Conservation (phyloP, 2,888 invertebrate species). For the Mesodorylaimus sp. region DNA sequence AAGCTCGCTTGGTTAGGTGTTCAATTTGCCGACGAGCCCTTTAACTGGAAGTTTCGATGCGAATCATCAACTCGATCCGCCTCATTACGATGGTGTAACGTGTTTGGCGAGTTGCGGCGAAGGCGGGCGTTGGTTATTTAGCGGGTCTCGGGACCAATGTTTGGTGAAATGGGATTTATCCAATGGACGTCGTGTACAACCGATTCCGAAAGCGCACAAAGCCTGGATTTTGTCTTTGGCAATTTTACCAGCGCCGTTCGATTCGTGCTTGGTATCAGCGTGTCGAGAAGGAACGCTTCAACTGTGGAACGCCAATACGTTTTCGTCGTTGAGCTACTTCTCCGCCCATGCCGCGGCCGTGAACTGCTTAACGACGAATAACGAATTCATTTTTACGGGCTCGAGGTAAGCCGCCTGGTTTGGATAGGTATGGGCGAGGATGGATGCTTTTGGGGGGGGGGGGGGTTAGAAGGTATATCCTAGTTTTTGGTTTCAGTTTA, state of each 20-base stretch:
- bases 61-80: slow-evolving; percentile 52
- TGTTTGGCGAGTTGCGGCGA: slow-evolving; percentile 47
- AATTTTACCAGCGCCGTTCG: slow-evolving; percentile 37
- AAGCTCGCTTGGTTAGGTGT: slow-evolving; percentile 28
- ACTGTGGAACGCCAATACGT: slow-evolving; percentile 52
- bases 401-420: too few species aligned
- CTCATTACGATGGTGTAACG: slow-evolving; percentile 73
- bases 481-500: too few species aligned
- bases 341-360: slow-evolving; percentile 48
- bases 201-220: slow-evolving; percentile 50
- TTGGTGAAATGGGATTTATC: slow-evolving; percentile 62
- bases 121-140: slow-evolving; percentile 48
- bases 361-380: slow-evolving; percentile 48
- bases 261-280: slow-evolving; percentile 43
- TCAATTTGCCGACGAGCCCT: slow-evolving; percentile 34
- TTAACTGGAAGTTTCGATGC: slow-evolving; percentile 39
- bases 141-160: slow-evolving; percentile 62
- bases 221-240: slow-evolving; percentile 65
- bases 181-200: slow-evolving; percentile 28
- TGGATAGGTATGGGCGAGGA: too few species aligned
- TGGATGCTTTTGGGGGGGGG: too few species aligned
- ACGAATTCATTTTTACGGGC: slow-evolving; percentile 51
- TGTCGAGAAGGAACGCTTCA: slow-evolving; percentile 57
- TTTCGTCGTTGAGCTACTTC: slow-evolving; percentile 46
- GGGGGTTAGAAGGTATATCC: too few species aligned